Percentiles rank a stretch among this genome's conserved stretches.
Conservation (phyloP, 2,888 invertebrate genomes). For the Monopis laevigella region DNA sequence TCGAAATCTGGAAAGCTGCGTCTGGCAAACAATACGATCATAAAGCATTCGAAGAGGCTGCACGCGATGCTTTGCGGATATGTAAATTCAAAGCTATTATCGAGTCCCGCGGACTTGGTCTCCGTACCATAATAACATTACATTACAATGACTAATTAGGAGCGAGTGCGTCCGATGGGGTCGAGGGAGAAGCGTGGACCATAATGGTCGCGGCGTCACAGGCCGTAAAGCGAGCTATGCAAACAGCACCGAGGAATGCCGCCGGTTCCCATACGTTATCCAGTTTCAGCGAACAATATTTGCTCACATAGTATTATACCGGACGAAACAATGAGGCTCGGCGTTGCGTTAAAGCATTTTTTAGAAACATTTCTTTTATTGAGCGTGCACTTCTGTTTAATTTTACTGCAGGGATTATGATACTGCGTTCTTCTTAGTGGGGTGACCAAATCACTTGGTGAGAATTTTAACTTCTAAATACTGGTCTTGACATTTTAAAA, state of each 20-base stretch:
- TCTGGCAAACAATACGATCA: constrained; percentile 53
- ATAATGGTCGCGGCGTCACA: constrained; percentile 33
- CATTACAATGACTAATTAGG: constrained; percentile 6
- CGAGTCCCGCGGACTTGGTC: too few species aligned
- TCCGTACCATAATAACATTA: too few species aligned
- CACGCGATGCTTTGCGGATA: constrained; percentile 28
- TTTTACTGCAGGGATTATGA: background rate
- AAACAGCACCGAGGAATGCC: constrained; percentile 28
- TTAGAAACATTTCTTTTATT: constrained; percentile 33
- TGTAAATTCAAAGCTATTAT: constrained; percentile 14
- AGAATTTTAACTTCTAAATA: constrained; percentile 1
- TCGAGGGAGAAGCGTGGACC: background rate
- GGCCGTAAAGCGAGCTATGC: constrained; percentile 63
- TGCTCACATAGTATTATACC: background rate
- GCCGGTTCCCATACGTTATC: constrained; percentile 62
- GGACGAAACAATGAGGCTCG: constrained; percentile 41
- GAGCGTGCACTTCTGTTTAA: constrained; percentile 28
- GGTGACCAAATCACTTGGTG: background rate
- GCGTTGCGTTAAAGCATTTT: constrained; percentile 42
- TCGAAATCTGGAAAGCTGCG: too few species aligned
- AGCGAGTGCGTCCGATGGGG: background rate
- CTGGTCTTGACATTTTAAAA: constrained; percentile 22
- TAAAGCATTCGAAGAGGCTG: constrained; percentile 51
- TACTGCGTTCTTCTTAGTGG: background rate
- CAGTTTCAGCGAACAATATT: constrained; percentile 54